Conservation (phyloP, 1,140 invertebrate species). For the Diorhabda sublineata region DNA sequence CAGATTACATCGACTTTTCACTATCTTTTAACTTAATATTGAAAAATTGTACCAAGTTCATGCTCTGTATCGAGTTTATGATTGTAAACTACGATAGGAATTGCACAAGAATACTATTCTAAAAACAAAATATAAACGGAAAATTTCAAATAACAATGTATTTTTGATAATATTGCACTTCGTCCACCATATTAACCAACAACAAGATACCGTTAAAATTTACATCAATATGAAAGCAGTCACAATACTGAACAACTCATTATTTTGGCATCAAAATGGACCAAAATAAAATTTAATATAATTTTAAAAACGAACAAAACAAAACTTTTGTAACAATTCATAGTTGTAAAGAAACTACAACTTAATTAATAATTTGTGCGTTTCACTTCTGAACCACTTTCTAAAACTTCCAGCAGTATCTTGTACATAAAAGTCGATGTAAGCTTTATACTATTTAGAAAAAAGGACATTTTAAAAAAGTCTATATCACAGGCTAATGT, state of each 20-base stretch:
- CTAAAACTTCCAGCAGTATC: too few relatives aligned
- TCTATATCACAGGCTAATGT: conserved; percentile 45
- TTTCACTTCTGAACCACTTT: too few relatives aligned
- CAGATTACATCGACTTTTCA: too few relatives aligned
- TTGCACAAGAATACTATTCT: background rate
- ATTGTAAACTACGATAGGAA: background rate
- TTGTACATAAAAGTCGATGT: background rate
- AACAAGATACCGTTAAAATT: background rate
- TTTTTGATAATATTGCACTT: background rate
- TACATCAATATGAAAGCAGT: background rate
- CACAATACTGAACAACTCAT: background rate
- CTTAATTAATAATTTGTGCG: too few relatives aligned
- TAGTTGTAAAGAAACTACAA: too few relatives aligned
- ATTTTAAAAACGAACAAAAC: too few relatives aligned
- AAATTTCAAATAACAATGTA: background rate
- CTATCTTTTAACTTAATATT: background rate
- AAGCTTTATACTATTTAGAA: background rate
- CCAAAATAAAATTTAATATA: too few relatives aligned
- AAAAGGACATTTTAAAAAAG: background rate
- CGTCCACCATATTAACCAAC: background rate
- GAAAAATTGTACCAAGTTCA: conserved; percentile 1
- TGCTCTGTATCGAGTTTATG: background rate
- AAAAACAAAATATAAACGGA: background rate
- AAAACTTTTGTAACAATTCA: too few relatives aligned
- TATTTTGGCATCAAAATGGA: too few relatives aligned